Evolutionary conservation across 1,140 invertebrate species (phyloP), one percentile per base, ranked within the genome.

Genomic region (Liolophura sinensis): DNA sequence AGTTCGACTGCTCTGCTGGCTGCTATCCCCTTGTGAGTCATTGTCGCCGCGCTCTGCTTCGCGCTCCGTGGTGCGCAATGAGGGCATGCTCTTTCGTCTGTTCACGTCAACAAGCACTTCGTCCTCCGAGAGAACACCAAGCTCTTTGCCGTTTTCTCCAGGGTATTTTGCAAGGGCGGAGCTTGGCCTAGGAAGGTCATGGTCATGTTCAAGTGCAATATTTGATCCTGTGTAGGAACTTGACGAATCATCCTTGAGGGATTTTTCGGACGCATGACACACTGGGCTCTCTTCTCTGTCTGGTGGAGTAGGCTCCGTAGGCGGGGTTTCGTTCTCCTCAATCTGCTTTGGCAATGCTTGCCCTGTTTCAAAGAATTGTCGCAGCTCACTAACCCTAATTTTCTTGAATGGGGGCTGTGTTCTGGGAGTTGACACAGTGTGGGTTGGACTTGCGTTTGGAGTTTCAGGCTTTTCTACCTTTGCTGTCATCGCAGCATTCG

Each of bases 371-470:
- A 76, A 75, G 22, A 77, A 78, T 59, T 79, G 77, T 61, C 75
- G 73, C 14, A 80, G 54, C 58, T 80, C 78, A 27, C 72, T 66
- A 46, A 78, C 78, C 15, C 76, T 64, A 20, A 79, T 78, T 62
- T 76, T 74, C 64, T 81, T 81, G 62, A 75, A 78, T 14, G 77
- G 74, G 31, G 77, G 79, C 63, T 81, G 77, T 64, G 73, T 68
- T 4, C 75, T 50, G 0, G 63, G 50, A 20, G 72, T 70, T 9
- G 70, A 56, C 1, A n/a, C n/a, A n/a, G n/a, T n/a, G 20, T 46
- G 11, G 11, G 11, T 9, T 56, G 20, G 20, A n/a, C n/a, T 56
- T 56, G 11, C 54, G 54, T 25, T 22, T 56, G n/a, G n/a, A n/a
- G n/a, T n/a, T n/a, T n/a, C n/a, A n/a, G n/a, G n/a, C n/a, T n/a